phyloP scores from a whole-genome alignment of 2,797 vertebrate genomes.

The Myotis pilosus region DNA sequence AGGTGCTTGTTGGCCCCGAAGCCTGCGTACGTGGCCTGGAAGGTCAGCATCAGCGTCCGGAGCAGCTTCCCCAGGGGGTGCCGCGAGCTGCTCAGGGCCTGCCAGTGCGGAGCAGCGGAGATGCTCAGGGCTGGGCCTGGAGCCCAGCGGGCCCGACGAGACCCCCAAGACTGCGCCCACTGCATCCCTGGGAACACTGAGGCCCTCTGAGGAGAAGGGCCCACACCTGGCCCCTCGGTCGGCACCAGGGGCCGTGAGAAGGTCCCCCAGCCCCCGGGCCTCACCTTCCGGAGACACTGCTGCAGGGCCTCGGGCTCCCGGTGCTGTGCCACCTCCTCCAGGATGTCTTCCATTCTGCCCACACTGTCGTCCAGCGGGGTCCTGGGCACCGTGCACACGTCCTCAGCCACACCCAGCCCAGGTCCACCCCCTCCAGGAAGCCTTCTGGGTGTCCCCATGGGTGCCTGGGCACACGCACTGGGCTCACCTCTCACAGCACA shows the following conservation, averaged over 20 bases:
- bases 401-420: neutral
- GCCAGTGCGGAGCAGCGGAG: rapidly evolving
- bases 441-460: neutral
- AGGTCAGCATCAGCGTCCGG: conserved; percentile 76
- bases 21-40: conserved; percentile 84
- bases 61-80: conserved; percentile 86
- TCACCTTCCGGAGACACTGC: conserved; percentile 82
- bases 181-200: neutral
- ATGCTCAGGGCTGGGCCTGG: too few relatives aligned
- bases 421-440: neutral
- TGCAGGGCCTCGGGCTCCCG: conserved; percentile 64
- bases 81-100: conserved; percentile 81
- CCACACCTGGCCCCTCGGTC: neutral
- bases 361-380: conserved; percentile 59
- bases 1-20: conserved; percentile 85
- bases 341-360: conserved; percentile 72
- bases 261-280: neutral
- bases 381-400: conserved; percentile 43
- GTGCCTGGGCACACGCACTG: rapidly evolving
- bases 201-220: neutral
- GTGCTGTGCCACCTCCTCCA: conserved; percentile 78
- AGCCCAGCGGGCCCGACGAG: neutral
- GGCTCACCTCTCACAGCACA: conserved; percentile 81
- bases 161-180: neutral
- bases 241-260: neutral